These are phyloP conservation scores for Conus canariensis DNA, from an alignment of 2,888 invertebrate genomes.

Conservation along the genomic window DNA sequence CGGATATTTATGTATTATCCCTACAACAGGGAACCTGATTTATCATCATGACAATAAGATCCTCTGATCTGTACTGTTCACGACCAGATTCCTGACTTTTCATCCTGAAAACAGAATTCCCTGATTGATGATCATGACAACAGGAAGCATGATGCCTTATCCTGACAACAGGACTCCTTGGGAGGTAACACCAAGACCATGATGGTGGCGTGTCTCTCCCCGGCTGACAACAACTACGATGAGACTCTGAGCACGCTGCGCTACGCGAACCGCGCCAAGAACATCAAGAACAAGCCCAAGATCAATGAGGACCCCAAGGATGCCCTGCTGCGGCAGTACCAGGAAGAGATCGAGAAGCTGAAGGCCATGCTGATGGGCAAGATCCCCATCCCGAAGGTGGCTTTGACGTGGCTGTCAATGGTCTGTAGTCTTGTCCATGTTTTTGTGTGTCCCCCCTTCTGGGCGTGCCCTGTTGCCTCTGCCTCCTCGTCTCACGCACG, in stretches of 20 bases:
- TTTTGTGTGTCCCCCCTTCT: background rate
- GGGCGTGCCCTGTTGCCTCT: no score
- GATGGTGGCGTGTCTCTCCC: constrained; percentile 92
- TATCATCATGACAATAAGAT: no score
- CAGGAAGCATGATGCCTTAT: no score
- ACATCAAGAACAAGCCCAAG: constrained; percentile 89
- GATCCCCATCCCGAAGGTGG: constrained; percentile 67
- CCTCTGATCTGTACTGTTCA: no score
- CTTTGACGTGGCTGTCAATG: constrained; percentile 23
- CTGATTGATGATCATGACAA: no score
- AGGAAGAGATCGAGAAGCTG: constrained; percentile 89
- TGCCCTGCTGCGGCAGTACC: constrained; percentile 90
- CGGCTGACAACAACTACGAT: constrained; percentile 90
- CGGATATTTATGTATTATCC: no score
- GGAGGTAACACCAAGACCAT: constrained; percentile 92
- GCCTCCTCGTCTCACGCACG: no score
- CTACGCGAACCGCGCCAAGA: constrained; percentile 92
- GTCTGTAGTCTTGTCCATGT: background rate
- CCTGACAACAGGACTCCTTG: constrained; percentile 71
- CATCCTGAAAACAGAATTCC: no score
- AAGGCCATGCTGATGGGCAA: constrained; percentile 80
- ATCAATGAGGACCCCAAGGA: constrained; percentile 96
- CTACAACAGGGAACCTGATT: no score
- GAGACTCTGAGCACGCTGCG: constrained; percentile 89
- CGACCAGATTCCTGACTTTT: no score